Percentiles rank a stretch among this genome's conserved stretches.
Evolutionary conservation across 2,113 vertebrate species (phyloP).

Genomic region (Clarias batrachus): DNA sequence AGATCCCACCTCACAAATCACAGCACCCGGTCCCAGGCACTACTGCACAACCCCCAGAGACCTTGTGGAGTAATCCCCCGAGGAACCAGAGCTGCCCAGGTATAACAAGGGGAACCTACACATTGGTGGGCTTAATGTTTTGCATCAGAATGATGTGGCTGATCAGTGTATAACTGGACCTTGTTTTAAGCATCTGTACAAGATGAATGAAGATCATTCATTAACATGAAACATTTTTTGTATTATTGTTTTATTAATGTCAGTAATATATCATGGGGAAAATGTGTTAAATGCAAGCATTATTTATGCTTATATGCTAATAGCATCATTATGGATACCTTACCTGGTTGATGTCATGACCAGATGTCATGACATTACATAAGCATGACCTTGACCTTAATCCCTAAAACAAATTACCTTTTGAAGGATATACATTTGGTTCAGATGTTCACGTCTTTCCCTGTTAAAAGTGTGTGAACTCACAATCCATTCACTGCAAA

Average conservation of each 20-base stretch:
- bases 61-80: no score
- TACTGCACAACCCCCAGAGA: no score
- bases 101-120: no score
- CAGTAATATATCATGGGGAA: background rate
- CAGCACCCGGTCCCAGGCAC: no score
- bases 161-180: background rate
- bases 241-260: background rate
- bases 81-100: no score
- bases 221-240: background rate
- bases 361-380: background rate
- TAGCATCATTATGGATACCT: slow-evolving; percentile 15
- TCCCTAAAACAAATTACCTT: background rate
- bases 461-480: background rate
- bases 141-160: no score
- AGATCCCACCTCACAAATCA: no score
- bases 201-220: background rate
- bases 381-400: background rate
- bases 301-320: background rate
- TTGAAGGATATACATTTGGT: background rate
- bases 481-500: background rate
- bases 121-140: no score
- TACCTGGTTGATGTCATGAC: slow-evolving; percentile 29
- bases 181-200: background rate
- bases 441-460: background rate
- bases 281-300: slow-evolving; percentile 12